phyloP scores from a whole-genome alignment of 1,140 invertebrate genomes.

The Arion vulgaris region DNA sequence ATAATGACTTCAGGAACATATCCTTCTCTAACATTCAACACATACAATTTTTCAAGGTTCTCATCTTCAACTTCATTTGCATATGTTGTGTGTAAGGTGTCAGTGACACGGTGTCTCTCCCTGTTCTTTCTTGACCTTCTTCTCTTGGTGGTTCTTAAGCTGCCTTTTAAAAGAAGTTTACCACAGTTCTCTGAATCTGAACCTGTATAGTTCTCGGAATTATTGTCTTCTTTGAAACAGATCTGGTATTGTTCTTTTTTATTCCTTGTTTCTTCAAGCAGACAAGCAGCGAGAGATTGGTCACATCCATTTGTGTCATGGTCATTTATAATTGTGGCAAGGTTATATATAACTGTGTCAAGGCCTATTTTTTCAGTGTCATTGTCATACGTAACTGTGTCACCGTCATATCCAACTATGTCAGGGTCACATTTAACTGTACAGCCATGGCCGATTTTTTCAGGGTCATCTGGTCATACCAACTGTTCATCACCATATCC shows the following conservation, averaged over 20 bases:
- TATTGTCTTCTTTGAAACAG: neutral
- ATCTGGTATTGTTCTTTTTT: neutral
- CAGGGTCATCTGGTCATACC: no score
- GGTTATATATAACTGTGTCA: no score
- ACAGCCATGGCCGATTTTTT: no score
- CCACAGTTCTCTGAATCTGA: neutral
- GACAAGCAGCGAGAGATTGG: neutral
- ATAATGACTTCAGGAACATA: neutral
- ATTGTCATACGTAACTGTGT: no score
- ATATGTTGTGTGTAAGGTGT: neutral
- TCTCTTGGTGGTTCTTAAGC: neutral
- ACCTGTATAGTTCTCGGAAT: neutral
- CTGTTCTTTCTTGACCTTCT: neutral
- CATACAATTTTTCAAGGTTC: neutral
- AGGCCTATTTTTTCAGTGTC: no score
- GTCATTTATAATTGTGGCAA: no score
- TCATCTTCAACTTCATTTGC: neutral
- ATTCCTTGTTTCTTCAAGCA: neutral
- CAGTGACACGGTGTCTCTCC: neutral
- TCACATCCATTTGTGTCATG: neutral
- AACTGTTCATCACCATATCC: no score
- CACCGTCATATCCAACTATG: no score
- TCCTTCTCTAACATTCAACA: neutral
- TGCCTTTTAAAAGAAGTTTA: neutral
- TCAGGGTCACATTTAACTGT: no score